A percentile compares a stretch with the other conserved stretches of the same genome.
Conservation (phyloP, 92 coral and sea anemone genomes). For the Palythoa grandiflora region DNA sequence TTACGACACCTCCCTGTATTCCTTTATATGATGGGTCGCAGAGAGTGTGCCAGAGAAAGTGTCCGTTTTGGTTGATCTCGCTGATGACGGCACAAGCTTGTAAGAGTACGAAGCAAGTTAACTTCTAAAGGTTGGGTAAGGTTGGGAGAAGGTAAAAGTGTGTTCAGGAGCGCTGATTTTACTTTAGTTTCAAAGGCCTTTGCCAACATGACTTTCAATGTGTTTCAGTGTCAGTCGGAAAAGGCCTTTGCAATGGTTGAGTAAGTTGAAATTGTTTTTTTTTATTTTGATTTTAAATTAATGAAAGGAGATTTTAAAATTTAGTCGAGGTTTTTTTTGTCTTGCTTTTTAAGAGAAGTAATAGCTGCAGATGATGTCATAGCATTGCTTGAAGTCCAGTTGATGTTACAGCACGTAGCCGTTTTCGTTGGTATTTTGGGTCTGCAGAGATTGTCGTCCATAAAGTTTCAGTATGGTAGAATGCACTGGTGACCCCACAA, state of each 20-base stretch:
- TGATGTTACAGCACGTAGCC: neutral
- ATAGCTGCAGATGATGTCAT: too few relatives aligned
- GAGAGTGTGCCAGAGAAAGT: too few relatives aligned
- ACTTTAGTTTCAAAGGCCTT: conserved; percentile 18
- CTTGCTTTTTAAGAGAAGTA: too few relatives aligned
- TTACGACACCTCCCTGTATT: too few relatives aligned
- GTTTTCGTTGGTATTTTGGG: too few relatives aligned
- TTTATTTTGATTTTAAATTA: conserved; percentile 19
- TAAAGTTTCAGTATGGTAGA: too few relatives aligned
- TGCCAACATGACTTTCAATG: too few relatives aligned
- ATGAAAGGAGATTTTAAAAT: conserved; percentile 18
- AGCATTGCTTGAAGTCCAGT: neutral
- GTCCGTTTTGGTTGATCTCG: conserved; percentile 12
- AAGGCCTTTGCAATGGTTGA: conserved; percentile 10
- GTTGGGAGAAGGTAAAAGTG: neutral
- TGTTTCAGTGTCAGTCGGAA: too few relatives aligned
- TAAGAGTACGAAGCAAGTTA: neutral
- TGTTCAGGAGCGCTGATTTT: neutral
- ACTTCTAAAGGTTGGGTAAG: conserved; percentile 20
- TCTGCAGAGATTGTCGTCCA: too few relatives aligned
- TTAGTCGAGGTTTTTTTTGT: too few relatives aligned
- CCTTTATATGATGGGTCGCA: too few relatives aligned
- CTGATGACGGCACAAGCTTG: neutral
- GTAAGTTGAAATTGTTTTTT: conserved; percentile 22
- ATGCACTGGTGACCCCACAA: conserved; percentile 28